phyloP scores from a whole-genome alignment of 1,140 invertebrate genomes.

The Apolygus lucorum region DNA sequence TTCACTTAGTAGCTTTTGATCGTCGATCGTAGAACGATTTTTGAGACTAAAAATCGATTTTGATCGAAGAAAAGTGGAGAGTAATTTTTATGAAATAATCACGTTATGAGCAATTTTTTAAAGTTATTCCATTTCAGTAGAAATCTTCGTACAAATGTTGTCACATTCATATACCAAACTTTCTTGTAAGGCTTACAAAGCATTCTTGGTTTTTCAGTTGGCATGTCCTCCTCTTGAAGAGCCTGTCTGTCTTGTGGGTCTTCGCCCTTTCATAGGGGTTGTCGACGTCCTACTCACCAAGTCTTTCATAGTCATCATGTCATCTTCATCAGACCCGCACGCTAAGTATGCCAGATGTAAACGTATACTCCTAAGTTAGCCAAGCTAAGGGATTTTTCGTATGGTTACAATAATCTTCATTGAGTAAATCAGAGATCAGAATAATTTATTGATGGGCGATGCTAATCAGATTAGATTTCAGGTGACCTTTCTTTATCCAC shows the following conservation, averaged over 20 bases:
- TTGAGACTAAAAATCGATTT: too few species aligned
- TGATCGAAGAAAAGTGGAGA: too few species aligned
- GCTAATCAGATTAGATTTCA: conserved; percentile 18
- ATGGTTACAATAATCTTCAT: too few species aligned
- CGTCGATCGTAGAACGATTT: too few species aligned
- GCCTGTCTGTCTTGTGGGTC: conserved; percentile 59
- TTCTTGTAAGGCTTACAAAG: too few species aligned
- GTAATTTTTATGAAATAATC: too few species aligned
- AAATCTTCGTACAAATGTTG: background rate
- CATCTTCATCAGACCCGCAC: conserved; percentile 48
- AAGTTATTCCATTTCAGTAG: background rate
- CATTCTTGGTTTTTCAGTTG: conserved; percentile 38
- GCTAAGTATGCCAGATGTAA: conserved; percentile 39
- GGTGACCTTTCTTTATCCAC: too few species aligned
- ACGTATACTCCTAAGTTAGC: too few species aligned
- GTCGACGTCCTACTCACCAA: conserved; percentile 52
- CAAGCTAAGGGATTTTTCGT: too few species aligned
- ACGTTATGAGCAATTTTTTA: too few species aligned
- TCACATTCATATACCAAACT: too few species aligned
- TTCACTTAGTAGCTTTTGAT: too few species aligned
- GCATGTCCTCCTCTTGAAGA: conserved; percentile 51
- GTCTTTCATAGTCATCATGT: conserved; percentile 54
- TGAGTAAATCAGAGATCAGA: conserved; percentile 39
- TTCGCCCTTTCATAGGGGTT: conserved; percentile 63
- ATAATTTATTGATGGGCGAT: conserved; percentile 23